Percentiles rank a stretch among this genome's conserved stretches.
Conservation (phyloP, 2,888 invertebrate genomes). For the Acronicta leporina region DNA sequence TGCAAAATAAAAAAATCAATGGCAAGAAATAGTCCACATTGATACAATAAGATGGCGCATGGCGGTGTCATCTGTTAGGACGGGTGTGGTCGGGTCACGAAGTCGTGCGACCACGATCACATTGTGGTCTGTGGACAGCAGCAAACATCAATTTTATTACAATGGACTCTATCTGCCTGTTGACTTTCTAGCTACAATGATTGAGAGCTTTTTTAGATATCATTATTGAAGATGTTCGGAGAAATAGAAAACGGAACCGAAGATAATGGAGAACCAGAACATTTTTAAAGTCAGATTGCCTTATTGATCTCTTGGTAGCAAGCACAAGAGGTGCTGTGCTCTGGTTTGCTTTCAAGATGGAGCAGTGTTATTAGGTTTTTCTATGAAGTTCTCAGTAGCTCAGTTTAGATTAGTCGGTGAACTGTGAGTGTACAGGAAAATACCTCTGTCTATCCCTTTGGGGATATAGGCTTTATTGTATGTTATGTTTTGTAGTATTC, state of each 20-base stretch:
- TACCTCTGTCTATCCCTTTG: no score
- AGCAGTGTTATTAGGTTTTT: no score
- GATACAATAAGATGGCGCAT: slow-evolving; percentile 40
- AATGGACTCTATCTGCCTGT: slow-evolving; percentile 50
- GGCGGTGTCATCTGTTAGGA: slow-evolving; percentile 48
- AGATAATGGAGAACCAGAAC: background rate
- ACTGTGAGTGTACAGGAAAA: no score
- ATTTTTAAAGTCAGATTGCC: background rate
- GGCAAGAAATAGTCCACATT: slow-evolving; percentile 41
- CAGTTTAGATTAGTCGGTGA: no score
- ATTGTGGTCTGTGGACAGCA: slow-evolving; percentile 58
- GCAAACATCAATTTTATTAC: slow-evolving; percentile 65
- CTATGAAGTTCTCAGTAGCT: background rate
- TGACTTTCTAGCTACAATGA: slow-evolving; percentile 56
- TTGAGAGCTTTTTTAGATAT: slow-evolving; percentile 45
- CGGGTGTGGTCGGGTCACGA: slow-evolving; percentile 66
- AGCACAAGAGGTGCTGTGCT: no score
- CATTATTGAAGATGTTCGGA: slow-evolving; percentile 23
- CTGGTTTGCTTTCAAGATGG: no score
- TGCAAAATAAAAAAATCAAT: slow-evolving; percentile 30
- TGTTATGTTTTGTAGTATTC: no score
- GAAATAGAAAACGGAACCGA: slow-evolving; percentile 19
- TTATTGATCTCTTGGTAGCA: no score
- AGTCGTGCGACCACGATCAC: slow-evolving; percentile 68
- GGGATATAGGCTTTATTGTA: no score